A percentile compares a stretch with the other conserved stretches of the same genome.
These are phyloP conservation scores for Scaptomyza flava DNA, from an alignment of 2,888 invertebrate genomes.

Conservation along the genomic window DNA sequence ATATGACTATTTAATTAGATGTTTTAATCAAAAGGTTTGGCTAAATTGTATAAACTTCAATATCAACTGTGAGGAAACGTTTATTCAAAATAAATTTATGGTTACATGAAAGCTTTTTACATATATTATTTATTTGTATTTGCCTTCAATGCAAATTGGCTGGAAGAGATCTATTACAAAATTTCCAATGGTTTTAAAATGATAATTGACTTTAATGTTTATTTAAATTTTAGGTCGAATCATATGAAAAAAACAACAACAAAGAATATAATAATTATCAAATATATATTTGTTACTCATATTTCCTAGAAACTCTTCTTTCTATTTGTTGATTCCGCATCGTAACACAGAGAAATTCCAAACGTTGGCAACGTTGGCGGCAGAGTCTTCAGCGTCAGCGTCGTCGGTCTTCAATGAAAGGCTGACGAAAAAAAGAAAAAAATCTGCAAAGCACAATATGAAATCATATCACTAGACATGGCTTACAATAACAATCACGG, in stretches of 20 bases:
- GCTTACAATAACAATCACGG: conserved; percentile 75
- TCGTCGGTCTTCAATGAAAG: conserved; percentile 60
- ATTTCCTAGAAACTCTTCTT: not conserved
- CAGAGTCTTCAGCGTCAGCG: conserved; percentile 28
- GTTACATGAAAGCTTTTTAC: no score
- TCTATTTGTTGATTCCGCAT: conserved; percentile 12
- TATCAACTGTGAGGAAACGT: not conserved
- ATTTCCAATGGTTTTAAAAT: no score
- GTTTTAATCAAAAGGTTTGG: not conserved
- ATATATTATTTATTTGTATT: no score
- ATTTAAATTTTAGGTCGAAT: no score
- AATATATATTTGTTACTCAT: not conserved
- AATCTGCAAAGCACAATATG: conserved; percentile 71
- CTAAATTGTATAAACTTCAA: not conserved
- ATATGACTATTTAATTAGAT: not conserved
- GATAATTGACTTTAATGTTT: no score
- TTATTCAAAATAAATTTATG: no score
- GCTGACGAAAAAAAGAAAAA: conserved; percentile 18
- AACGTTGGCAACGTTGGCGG: conserved; percentile 63
- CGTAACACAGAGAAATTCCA: conserved; percentile 1
- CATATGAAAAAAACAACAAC: not conserved
- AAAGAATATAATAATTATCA: not conserved
- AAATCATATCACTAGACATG: conserved; percentile 81
- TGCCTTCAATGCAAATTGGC: no score
- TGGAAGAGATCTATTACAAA: no score